These are phyloP conservation scores for Coluber constrictor DNA, from an alignment of 2,797 vertebrate species.

Conservation along the genomic window DNA sequence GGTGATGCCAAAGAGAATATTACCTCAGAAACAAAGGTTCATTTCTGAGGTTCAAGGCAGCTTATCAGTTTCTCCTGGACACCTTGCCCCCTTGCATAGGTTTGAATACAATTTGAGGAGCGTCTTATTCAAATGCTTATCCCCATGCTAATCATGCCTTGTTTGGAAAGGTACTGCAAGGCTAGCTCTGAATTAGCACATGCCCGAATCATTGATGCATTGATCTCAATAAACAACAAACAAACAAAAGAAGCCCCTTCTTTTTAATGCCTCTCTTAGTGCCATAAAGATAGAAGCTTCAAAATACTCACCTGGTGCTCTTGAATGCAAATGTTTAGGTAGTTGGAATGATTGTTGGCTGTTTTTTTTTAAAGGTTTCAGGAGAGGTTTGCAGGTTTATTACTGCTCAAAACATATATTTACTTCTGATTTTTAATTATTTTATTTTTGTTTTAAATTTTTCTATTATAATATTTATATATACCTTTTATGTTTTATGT, in stretches of 20 bases:
- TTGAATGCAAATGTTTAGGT: conserved; percentile 18
- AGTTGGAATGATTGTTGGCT: not conserved
- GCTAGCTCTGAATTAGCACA: not conserved
- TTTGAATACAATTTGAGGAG: conserved; percentile 25
- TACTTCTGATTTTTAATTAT: not conserved
- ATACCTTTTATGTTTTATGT: not conserved
- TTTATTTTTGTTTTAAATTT: not conserved
- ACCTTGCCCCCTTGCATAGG: conserved; percentile 3
- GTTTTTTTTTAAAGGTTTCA: not conserved
- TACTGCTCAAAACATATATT: not conserved
- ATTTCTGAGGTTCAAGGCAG: not conserved
- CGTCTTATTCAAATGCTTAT: not conserved
- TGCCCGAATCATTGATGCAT: not conserved
- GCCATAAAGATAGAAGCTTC: not conserved
- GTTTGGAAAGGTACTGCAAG: conserved; percentile 24
- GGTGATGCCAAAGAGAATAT: not conserved
- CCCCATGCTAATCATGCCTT: not conserved
- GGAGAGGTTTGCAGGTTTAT: not conserved
- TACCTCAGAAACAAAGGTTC: conserved; percentile 13
- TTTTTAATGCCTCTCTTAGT: not conserved
- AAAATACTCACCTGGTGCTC: not conserved
- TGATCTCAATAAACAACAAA: not conserved
- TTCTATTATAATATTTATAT: not conserved
- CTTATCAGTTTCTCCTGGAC: not conserved
- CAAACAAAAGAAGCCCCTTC: not conserved